Percentiles rank a stretch among this genome's conserved stretches.
These are phyloP conservation scores for Zaprionus obscuricornis DNA, from an alignment of 2,888 invertebrate species.

Conservation along the genomic window DNA sequence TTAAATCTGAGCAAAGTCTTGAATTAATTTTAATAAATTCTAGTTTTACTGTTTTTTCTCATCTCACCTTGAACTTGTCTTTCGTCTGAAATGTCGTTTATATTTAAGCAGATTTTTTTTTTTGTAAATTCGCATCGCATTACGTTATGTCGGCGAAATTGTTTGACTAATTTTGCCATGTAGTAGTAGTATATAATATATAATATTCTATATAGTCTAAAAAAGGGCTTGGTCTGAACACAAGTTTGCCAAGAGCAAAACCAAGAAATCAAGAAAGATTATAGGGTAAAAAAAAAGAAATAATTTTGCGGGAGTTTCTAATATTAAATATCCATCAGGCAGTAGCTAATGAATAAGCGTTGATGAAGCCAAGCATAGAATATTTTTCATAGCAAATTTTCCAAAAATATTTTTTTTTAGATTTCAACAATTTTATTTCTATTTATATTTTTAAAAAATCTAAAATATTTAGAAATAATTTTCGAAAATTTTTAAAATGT, in stretches of 20 bases:
- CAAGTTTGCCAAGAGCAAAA: constrained; percentile 40
- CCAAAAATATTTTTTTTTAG: too few relatives aligned
- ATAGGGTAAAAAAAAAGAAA: neutral
- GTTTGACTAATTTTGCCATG: constrained; percentile 47
- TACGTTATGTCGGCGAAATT: constrained; percentile 10
- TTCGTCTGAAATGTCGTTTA: constrained; percentile 24
- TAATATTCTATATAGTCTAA: constrained; percentile 33
- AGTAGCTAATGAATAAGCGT: too few relatives aligned
- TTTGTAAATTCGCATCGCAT: too few relatives aligned
- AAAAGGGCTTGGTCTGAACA: constrained; percentile 65
- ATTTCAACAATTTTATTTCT: too few relatives aligned
- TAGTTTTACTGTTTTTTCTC: constrained; percentile 1
- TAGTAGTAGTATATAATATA: neutral
- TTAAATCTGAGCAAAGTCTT: constrained; percentile 14
- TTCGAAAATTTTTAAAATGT: too few relatives aligned
- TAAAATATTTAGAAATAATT: too few relatives aligned
- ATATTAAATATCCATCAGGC: too few relatives aligned
- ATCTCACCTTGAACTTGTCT: constrained; percentile 74
- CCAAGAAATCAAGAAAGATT: constrained; percentile 29
- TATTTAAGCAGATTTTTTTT: neutral
- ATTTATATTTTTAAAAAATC: too few relatives aligned
- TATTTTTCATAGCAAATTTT: too few relatives aligned
- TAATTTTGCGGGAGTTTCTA: too few relatives aligned
- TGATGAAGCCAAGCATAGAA: too few relatives aligned
- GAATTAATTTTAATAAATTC: constrained; percentile 43